phyloP scores from a whole-genome alignment of 2,113 vertebrate genomes.

The Noturus placidus region DNA sequence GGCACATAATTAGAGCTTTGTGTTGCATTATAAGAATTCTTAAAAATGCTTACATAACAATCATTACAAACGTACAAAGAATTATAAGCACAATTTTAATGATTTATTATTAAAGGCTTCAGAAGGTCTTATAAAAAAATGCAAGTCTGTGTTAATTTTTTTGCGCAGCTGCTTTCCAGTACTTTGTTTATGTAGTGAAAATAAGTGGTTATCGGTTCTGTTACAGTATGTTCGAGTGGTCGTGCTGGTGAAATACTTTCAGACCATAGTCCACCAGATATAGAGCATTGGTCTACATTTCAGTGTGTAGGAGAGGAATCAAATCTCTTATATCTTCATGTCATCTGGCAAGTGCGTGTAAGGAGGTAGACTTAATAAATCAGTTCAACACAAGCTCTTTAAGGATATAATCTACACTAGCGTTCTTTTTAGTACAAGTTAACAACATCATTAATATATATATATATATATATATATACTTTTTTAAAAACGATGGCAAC shows the following conservation, averaged over 20 bases:
- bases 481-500: too few species aligned
- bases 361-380: constrained; percentile 8
- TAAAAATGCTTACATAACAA: background rate
- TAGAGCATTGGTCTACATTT: background rate
- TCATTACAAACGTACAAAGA: background rate
- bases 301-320: background rate
- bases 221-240: background rate
- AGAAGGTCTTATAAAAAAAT: background rate
- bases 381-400: background rate
- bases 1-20: too few species aligned
- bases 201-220: background rate
- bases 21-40: too few species aligned
- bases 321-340: background rate
- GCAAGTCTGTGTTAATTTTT: background rate
- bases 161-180: background rate
- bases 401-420: background rate
- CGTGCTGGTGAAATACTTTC: background rate
- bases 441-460: background rate
- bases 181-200: background rate
- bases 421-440: background rate
- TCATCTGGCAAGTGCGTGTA: background rate
- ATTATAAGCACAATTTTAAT: background rate
- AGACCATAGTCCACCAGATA: background rate
- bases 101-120: background rate
- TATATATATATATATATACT: too few species aligned